These are phyloP conservation scores for Trichomycterus rosablanca DNA, from an alignment of 2,113 vertebrate genomes.

Conservation along the genomic window DNA sequence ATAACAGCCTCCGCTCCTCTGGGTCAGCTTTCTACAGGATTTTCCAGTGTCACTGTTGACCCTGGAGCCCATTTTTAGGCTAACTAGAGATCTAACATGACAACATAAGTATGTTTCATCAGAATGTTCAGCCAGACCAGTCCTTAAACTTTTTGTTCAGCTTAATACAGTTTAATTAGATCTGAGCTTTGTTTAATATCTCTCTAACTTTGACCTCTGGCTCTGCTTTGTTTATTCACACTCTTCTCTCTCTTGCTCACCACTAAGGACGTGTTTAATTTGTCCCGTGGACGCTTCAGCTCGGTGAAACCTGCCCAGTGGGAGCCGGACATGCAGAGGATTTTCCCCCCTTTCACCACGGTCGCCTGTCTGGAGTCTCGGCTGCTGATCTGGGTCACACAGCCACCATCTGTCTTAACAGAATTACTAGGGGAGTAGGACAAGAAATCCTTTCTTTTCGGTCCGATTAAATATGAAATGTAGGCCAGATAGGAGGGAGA, in stretches of 20 bases:
- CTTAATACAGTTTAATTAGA: slow-evolving; percentile 32
- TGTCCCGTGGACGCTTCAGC: background rate
- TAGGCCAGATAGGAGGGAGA: slow-evolving; percentile 58
- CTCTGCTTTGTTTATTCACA: background rate
- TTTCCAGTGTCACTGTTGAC: no score
- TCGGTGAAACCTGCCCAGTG: slow-evolving; percentile 2
- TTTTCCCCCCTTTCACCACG: slow-evolving; percentile 10
- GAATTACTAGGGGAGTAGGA: slow-evolving; percentile 69
- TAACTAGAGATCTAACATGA: background rate
- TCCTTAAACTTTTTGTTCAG: background rate
- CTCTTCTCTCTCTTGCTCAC: background rate
- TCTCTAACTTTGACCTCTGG: background rate
- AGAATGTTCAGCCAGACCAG: no score
- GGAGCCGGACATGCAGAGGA: slow-evolving; percentile 6
- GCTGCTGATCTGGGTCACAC: slow-evolving; percentile 59
- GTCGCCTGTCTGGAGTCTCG: slow-evolving; percentile 28
- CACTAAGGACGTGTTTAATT: background rate
- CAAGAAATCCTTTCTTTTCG: slow-evolving; percentile 66
- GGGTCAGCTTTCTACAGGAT: no score
- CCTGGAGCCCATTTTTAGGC: no score
- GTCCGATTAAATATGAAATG: slow-evolving; percentile 71
- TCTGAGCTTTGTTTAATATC: slow-evolving; percentile 26
- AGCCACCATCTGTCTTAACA: slow-evolving; percentile 70
- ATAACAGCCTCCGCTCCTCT: no score
- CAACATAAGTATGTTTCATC: no score